phyloP scores from a whole-genome alignment of 2,797 vertebrate species.

The Pseudotriccus pelzelni region DNA sequence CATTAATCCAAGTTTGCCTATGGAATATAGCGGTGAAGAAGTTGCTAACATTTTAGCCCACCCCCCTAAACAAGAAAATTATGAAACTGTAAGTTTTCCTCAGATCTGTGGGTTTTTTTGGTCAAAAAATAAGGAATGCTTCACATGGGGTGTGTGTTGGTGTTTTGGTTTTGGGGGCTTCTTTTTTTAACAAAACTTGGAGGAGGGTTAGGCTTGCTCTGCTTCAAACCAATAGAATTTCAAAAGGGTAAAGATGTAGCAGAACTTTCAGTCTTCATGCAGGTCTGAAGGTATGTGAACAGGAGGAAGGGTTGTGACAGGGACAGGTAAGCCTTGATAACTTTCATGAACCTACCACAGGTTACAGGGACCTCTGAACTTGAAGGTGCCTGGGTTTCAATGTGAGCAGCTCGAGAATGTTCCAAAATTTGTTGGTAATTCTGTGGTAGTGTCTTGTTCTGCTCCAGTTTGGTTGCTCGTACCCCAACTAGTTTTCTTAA shows the following conservation, averaged over 20 bases:
- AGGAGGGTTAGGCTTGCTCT: not conserved
- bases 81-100: not conserved
- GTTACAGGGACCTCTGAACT: not conserved
- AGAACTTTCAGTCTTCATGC: not conserved
- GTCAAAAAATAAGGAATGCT: not conserved
- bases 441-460: not conserved
- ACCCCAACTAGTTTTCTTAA: not conserved
- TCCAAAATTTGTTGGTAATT: not conserved
- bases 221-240: not conserved
- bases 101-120: not conserved
- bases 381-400: not conserved
- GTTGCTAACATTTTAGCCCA: fast-evolving
- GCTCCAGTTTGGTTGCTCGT: not conserved
- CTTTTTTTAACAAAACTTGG: not conserved
- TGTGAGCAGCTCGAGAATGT: not conserved
- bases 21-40: not conserved
- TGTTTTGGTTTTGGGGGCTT: too few species aligned
- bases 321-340: not conserved
- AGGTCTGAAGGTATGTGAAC: not conserved
- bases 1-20: not conserved
- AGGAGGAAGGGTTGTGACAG: not conserved
- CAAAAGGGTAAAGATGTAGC: not conserved
- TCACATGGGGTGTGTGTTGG: not conserved
- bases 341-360: not conserved
- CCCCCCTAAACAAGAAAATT: not conserved